These are phyloP conservation scores for Ceyx melanurus DNA, from an alignment of 2,113 vertebrate genomes.

Conservation along the genomic window DNA sequence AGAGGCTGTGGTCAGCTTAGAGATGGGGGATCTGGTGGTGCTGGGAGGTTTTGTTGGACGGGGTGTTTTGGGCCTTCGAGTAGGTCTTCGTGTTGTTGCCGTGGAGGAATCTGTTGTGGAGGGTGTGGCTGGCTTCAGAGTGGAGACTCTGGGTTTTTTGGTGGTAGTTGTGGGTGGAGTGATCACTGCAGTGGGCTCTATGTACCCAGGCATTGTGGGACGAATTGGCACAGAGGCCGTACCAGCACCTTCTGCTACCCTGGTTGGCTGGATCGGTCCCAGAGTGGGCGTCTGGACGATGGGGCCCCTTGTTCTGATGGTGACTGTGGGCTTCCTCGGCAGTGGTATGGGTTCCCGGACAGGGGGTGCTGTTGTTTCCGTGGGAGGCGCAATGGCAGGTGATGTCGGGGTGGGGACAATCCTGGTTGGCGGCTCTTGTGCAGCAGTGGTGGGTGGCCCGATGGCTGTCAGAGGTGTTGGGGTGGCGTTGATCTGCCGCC, in stretches of 20 bases:
- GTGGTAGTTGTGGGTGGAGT: constrained; percentile 85
- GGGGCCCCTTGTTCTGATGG: constrained; percentile 88
- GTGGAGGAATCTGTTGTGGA: constrained; percentile 80
- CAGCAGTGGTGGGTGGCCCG: constrained; percentile 85
- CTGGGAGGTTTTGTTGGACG: constrained; percentile 70
- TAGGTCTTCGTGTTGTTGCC: constrained; percentile 77
- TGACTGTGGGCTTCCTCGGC: constrained; percentile 88
- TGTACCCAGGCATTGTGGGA: constrained; percentile 84
- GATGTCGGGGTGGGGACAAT: constrained; percentile 91
- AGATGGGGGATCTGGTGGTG: constrained; percentile 80
- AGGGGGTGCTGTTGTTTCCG: constrained; percentile 83
- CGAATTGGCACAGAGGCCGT: constrained; percentile 79
- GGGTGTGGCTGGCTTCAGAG: constrained; percentile 76
- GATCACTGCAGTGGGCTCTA: constrained; percentile 85
- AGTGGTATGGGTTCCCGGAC: constrained; percentile 88
- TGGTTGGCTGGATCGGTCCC: constrained; percentile 89
- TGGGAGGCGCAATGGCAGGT: constrained; percentile 88
- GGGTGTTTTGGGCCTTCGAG: constrained; percentile 82
- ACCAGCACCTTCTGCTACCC: constrained; percentile 83
- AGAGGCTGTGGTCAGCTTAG: constrained; percentile 83
- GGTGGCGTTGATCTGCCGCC: constrained; percentile 90
- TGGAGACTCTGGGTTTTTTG: constrained; percentile 83
- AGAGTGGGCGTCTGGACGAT: constrained; percentile 90
- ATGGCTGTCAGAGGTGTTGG: constrained; percentile 90
- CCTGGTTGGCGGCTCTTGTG: constrained; percentile 85